Percentiles rank a stretch among this genome's conserved stretches.
Evolutionary conservation across 2,113 vertebrate species (phyloP).

Genomic region (Tachysurus vachellii): DNA sequence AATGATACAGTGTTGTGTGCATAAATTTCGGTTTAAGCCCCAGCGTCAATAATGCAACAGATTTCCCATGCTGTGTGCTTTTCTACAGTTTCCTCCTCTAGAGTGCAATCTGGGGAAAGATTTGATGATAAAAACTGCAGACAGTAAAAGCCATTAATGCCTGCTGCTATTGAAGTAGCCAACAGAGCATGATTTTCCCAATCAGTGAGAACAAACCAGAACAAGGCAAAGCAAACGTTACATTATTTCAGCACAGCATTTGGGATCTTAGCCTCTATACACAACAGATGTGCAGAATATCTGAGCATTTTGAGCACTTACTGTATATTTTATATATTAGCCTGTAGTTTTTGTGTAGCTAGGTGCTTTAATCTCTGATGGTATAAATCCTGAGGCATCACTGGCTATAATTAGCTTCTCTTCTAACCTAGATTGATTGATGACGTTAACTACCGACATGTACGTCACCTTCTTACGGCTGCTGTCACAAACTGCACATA

Average conservation of each 20-base stretch:
- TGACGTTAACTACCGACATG: neutral
- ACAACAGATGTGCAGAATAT: neutral
- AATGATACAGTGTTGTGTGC: conserved; percentile 40
- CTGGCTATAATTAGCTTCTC: neutral
- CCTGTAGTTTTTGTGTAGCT: neutral
- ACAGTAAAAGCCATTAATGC: conserved; percentile 53
- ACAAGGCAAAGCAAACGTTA: conserved; percentile 1
- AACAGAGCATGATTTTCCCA: conserved; percentile 41
- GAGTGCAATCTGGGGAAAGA: conserved; percentile 36
- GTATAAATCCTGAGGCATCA: neutral
- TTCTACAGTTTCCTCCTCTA: conserved; percentile 22
- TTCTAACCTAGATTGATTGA: conserved; percentile 11
- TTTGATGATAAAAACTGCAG: conserved; percentile 42
- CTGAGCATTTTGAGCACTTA: neutral
- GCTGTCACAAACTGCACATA: neutral
- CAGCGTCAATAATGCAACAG: conserved; percentile 59
- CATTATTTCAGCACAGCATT: neutral
- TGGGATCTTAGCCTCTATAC: neutral
- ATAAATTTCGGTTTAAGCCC: conserved; percentile 46
- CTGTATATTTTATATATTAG: neutral
- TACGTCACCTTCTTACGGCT: neutral
- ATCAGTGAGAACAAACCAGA: conserved; percentile 10
- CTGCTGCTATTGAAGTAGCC: conserved; percentile 33
- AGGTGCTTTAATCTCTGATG: neutral
- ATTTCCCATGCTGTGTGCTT: conserved; percentile 42